Base-by-base conservation (phyloP, 2,888 invertebrate species). In the Baccha elongata region DNA sequence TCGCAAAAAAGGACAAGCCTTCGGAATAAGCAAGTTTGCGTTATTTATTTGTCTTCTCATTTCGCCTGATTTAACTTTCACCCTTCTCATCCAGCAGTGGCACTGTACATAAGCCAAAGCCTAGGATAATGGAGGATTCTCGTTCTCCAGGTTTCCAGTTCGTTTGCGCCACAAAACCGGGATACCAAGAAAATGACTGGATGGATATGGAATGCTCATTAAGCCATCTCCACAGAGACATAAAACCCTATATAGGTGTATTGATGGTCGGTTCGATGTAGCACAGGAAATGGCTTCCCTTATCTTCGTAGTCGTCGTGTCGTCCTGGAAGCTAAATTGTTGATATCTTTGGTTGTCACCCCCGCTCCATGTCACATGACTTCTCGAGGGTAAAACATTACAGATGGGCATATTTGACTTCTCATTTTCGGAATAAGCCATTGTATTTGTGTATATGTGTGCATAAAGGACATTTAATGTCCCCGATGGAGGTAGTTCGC, bases 21-120 rank as follows among this genome's bases (percentile, higher is more conserved):
- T 58, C 42, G 71, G 69, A 75, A 81, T 67, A 72, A 68, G 55
- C 67, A 76, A 83, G 76, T 76, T 83, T 76, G 76, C 72, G 72
- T 72, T 68, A 83, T 83, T 83, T 83, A 83, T 83, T 83, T 83
- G 83, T 76, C 76, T 68, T 72, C 68, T 60, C 69, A 62, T 76
- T 73, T 67, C 76, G 72, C 76, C 68, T 83, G 78, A 78, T 78
- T 83, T 68, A 83, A 76, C 83, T 44, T 44, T 44, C 60, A 60
- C 42, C 44, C 60, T 60, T 44, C 60, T 6, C 53, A 42, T 60
- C 4, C 15, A 55, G 55, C 29, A 35, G 53, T 7, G 42, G 2
- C 3, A n/a, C 26, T 3, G 7, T 62, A 40, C 10, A 32, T 7
- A 50, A 35, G 32, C 48, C 35, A 26, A 58, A 58, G 58, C 58